Percentiles rank a stretch among this genome's conserved stretches.
These are phyloP conservation scores for Urocyon cinereoargenteus DNA, from an alignment of 2,797 vertebrate genomes.

Conservation along the genomic window DNA sequence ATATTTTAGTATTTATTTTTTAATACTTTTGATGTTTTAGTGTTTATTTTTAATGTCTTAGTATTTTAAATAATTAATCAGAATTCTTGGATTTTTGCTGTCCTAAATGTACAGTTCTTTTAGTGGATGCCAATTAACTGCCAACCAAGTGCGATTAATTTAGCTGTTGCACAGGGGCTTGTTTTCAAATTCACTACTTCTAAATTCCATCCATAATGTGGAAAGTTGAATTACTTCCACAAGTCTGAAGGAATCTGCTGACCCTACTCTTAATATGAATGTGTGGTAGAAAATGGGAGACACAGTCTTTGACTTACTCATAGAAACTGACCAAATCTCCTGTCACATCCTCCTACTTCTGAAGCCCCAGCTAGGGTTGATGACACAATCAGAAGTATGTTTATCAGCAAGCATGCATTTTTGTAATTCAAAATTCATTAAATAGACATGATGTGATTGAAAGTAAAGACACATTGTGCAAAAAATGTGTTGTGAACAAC, in stretches of 20 bases:
- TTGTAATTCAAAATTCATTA: slow-evolving; percentile 54
- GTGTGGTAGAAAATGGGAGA: not conserved
- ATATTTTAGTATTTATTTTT: slow-evolving; percentile 76
- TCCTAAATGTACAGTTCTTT: slow-evolving; percentile 64
- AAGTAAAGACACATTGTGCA: slow-evolving; percentile 60
- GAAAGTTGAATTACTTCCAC: not conserved
- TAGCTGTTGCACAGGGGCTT: slow-evolving; percentile 34
- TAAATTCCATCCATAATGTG: slow-evolving; percentile 37
- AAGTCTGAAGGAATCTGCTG: slow-evolving; percentile 21
- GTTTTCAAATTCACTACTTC: slow-evolving; percentile 59
- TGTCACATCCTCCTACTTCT: not conserved
- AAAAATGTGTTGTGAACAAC: slow-evolving; percentile 34
- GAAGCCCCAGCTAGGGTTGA: not conserved
- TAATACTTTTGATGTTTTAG: slow-evolving; percentile 60
- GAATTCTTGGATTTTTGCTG: slow-evolving; percentile 59
- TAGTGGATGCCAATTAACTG: slow-evolving; percentile 32
- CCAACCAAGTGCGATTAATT: slow-evolving; percentile 61
- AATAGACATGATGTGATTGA: slow-evolving; percentile 13
- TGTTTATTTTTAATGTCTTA: slow-evolving; percentile 73
- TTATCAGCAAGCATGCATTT: slow-evolving; percentile 24
- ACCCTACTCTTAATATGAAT: not conserved
- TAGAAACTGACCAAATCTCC: not conserved
- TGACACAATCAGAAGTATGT: slow-evolving; percentile 14
- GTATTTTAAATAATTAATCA: slow-evolving; percentile 74
- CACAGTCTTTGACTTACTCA: not conserved